These are phyloP conservation scores for Piaya cayana DNA, from an alignment of 2,113 vertebrate species.

Conservation along the genomic window DNA sequence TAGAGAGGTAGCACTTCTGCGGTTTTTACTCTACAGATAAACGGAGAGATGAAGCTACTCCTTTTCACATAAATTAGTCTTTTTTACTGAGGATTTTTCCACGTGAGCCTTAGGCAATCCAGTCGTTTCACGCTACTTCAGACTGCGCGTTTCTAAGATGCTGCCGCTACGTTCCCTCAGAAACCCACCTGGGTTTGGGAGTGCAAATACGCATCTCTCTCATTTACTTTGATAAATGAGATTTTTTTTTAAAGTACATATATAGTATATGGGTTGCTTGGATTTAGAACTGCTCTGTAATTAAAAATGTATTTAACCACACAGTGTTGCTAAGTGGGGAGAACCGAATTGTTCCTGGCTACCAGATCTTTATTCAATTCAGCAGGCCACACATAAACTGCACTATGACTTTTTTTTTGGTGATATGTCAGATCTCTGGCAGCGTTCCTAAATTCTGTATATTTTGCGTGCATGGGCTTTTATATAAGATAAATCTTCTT, in stretches of 20 bases:
- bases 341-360: not conserved
- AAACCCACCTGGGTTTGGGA: not conserved
- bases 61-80: not conserved
- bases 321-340: not conserved
- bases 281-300: not conserved
- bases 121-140: not conserved
- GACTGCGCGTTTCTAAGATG: not conserved
- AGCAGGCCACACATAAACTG: slow-evolving; percentile 35
- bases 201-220: not conserved
- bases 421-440: slow-evolving; percentile 23
- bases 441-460: not conserved
- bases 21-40: not conserved
- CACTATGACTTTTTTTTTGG: not conserved
- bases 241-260: not conserved
- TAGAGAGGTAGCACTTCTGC: not conserved
- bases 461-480: not conserved
- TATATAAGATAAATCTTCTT: not conserved
- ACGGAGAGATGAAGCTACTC: not conserved
- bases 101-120: not conserved
- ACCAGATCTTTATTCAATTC: slow-evolving; percentile 2
- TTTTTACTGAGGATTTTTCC: not conserved
- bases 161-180: not conserved
- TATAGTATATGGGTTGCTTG: not conserved
- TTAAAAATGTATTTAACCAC: not conserved
- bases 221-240: not conserved